Conservation (phyloP, 2,888 invertebrate genomes). For the Seladonia tumulorum region DNA sequence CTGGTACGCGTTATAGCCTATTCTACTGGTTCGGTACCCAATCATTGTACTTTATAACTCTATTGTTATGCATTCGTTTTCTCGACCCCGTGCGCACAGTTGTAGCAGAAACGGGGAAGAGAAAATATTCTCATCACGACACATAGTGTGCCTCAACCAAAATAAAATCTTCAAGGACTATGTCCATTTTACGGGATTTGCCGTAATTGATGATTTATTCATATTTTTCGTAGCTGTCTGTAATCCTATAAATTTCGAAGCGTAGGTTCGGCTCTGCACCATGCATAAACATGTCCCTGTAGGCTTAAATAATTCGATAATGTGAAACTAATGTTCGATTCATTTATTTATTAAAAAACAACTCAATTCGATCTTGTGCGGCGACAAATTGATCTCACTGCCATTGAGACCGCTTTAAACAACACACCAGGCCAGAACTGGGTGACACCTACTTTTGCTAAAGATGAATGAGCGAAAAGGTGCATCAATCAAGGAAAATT, state of each 20-base stretch:
- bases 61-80: not conserved
- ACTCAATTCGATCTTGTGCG: not conserved
- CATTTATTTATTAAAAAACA: not conserved
- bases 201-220: not conserved
- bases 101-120: not conserved
- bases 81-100: not conserved
- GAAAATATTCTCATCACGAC: not conserved
- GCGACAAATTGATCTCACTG: conserved; percentile 3
- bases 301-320: too few relatives aligned
- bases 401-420: conserved; percentile 23
- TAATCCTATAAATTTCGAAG: too few relatives aligned
- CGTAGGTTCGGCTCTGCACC: too few relatives aligned
- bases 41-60: conserved; percentile 18
- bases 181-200: not conserved
- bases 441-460: conserved; percentile 19
- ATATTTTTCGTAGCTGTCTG: not conserved
- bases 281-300: too few relatives aligned
- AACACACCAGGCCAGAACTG: not conserved
- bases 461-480: conserved; percentile 26
- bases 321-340: not conserved
- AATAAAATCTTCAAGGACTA: not conserved
- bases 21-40: not conserved
- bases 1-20: conserved; percentile 8
- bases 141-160: not conserved
- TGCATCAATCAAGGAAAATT: conserved; percentile 40